phyloP scores from a whole-genome alignment of 2,113 vertebrate species.

The Motacilla alba region DNA sequence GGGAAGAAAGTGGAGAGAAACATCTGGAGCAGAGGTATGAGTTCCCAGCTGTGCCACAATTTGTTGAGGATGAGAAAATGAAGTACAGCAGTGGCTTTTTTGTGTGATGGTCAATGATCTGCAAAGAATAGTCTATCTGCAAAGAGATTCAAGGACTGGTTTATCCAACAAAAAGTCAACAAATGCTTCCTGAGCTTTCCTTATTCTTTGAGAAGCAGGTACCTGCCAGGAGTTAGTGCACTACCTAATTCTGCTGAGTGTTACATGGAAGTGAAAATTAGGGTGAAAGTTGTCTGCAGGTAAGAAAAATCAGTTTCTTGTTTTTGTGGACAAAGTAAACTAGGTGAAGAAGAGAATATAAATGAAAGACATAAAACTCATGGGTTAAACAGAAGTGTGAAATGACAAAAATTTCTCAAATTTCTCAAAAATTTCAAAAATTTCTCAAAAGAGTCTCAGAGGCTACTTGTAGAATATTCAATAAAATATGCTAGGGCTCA shows the following conservation, averaged over 20 bases:
- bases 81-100: background rate
- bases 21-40: background rate
- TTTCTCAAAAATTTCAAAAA: too few relatives aligned
- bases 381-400: background rate
- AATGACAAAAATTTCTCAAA: background rate
- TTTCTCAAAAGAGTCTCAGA: background rate
- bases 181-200: background rate
- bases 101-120: background rate
- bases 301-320: background rate
- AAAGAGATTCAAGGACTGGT: background rate
- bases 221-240: background rate
- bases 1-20: background rate
- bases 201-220: background rate
- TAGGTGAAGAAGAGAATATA: background rate
- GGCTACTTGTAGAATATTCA: background rate
- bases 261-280: background rate
- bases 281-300: background rate
- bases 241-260: background rate
- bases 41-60: background rate
- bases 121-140: background rate
- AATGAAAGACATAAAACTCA: background rate
- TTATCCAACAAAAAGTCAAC: background rate
- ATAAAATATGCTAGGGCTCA: background rate
- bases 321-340: background rate
- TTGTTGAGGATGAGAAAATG: background rate